Evolutionary conservation across 2,888 invertebrate genomes (phyloP).

Genomic region (Gryllus longicercus): DNA sequence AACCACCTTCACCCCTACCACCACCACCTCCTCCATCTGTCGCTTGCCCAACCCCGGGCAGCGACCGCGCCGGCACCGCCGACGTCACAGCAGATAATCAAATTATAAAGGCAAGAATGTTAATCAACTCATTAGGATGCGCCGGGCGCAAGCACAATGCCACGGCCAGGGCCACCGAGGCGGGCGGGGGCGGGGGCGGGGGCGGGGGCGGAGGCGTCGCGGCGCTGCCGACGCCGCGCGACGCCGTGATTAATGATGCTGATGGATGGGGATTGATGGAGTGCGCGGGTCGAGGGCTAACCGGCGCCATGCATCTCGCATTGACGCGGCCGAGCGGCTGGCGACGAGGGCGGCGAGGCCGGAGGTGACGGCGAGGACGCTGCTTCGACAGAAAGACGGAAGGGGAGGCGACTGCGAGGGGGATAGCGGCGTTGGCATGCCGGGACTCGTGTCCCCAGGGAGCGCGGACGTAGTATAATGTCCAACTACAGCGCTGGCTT

Average conservation of each 20-base stretch:
- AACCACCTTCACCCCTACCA: not conserved
- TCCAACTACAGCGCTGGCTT: no score
- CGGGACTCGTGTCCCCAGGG: no score
- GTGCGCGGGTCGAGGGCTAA: not conserved
- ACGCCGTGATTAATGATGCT: not conserved
- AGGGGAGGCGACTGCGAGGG: no score
- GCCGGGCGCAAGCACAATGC: not conserved
- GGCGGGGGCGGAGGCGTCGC: not conserved
- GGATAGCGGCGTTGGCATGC: no score
- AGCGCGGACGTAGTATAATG: no score
- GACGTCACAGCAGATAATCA: not conserved
- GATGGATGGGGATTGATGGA: slow-evolving; percentile 10
- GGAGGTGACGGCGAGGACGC: no score
- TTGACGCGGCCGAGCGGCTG: not conserved
- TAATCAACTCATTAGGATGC: slow-evolving; percentile 10
- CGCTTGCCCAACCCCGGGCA: not conserved
- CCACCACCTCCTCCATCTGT: not conserved
- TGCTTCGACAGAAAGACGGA: no score
- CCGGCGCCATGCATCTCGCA: slow-evolving; percentile 6
- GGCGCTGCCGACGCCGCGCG: not conserved
- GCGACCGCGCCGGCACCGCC: not conserved
- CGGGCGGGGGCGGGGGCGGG: not conserved
- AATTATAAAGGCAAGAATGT: slow-evolving; percentile 17
- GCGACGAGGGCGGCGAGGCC: not conserved
- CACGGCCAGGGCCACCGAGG: not conserved